Base-by-base conservation (phyloP, 2,113 vertebrate species). In the Pimephales promelas region DNA sequence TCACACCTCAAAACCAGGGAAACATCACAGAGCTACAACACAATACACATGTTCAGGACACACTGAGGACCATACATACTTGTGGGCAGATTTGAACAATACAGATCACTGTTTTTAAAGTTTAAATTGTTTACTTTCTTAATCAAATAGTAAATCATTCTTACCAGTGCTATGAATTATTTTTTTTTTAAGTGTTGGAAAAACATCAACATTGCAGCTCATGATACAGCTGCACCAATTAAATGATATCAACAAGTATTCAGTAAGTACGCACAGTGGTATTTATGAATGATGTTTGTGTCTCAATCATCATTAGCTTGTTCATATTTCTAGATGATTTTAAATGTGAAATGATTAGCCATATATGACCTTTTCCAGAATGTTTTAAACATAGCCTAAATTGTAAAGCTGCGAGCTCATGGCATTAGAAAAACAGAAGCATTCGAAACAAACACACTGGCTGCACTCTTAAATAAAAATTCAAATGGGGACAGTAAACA, bases 21-120 rank as follows among this genome's bases (percentile, higher is more conserved):
- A 83, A 66, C 85, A 91, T 34, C 87, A 90, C 88, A 87, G 83
- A 87, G 77, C 85, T 79, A 83, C 84, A 87, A 85, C 87, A 87
- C 83, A 75, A 56, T 57, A 72, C 54, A 26, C 59, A 73, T 31
- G 73, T 57, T 34, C 74, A 62, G 72, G 59, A 77, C 36, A 10
- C 61, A 62, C 5, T 8, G 14, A 77, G 14, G 57, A 62, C 26
- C 11, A 71, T n/a, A 26, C 43, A 74, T 52, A 31, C 45, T 47
- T 10, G 20, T 14, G 10, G 68, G 11, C 40, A 52, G 72, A 18
- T 66, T 62, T 62, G 2, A n/a, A 22, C n/a, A n/a, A 2, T n/a
- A n/a, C 7, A 61, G 64, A 10, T 36, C 31, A 68, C 18, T 22
- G 31, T 66, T 68, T 36, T 68, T 22, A 40, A 10, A 36, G 34